Evolutionary conservation across 1,140 invertebrate genomes (phyloP).

Genomic region (Leptinotarsa defecta): DNA sequence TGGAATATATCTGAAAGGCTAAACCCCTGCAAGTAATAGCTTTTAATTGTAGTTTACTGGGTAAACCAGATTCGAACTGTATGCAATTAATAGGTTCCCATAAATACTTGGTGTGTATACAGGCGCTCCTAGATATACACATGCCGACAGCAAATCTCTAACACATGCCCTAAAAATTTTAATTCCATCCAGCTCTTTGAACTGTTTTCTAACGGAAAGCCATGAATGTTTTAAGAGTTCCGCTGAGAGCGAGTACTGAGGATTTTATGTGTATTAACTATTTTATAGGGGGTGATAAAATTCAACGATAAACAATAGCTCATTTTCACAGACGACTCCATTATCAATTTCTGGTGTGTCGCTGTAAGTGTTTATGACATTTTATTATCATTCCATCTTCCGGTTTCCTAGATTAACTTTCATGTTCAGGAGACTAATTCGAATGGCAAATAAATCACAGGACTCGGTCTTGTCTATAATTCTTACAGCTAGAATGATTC

Average conservation of each 20-base stretch:
- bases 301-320: slow-evolving; percentile 1
- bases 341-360: not conserved
- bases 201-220: slow-evolving; percentile 3
- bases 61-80: not conserved
- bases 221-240: slow-evolving; percentile 13
- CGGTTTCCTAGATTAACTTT: not conserved
- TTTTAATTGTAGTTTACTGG: no score
- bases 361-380: not conserved
- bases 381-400: not conserved
- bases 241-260: not conserved
- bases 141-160: slow-evolving; percentile 16
- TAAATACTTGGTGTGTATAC: slow-evolving; percentile 6
- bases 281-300: slow-evolving; percentile 18
- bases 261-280: not conserved
- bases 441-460: no score
- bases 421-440: no score
- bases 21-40: no score
- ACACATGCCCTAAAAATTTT: slow-evolving; percentile 14
- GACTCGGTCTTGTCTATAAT: no score
- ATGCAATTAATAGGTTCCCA: slow-evolving; percentile 13
- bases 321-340: not conserved
- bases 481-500: no score
- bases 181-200: not conserved
- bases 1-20: not conserved
- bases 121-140: slow-evolving; percentile 7